phyloP scores from a whole-genome alignment of 2,888 invertebrate species.

The Tiphia femorata region DNA sequence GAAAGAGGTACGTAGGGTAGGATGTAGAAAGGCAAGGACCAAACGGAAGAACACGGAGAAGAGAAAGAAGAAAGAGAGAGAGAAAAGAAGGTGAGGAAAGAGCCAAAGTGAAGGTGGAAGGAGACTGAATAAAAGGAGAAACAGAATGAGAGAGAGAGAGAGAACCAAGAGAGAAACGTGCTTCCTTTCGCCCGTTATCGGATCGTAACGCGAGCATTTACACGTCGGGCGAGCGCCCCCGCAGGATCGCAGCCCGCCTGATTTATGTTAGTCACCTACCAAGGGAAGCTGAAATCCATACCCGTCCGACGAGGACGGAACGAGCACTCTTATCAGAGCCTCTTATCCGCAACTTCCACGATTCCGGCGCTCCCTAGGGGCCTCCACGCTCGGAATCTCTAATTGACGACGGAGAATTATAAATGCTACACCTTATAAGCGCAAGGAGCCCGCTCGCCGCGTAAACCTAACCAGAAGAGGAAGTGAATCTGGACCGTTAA shows the following conservation, averaged over 20 bases:
- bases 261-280: constrained; percentile 56
- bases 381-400: too few species aligned
- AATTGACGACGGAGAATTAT: too few species aligned
- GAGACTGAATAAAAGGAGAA: constrained; percentile 26
- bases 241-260: constrained; percentile 52
- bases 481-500: too few species aligned
- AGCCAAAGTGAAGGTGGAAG: constrained; percentile 23
- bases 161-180: constrained; percentile 39
- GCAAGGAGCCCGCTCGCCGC: too few species aligned
- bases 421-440: too few species aligned
- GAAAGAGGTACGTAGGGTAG: constrained; percentile 32
- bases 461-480: too few species aligned
- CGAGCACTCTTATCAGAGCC: constrained; percentile 2
- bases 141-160: constrained; percentile 35
- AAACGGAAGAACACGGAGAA: constrained; percentile 10
- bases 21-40: constrained; percentile 14
- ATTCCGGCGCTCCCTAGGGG: too few species aligned
- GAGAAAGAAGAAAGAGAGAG: constrained; percentile 21
- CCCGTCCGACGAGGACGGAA: constrained; percentile 30
- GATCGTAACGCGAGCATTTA: constrained; percentile 66
- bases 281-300: constrained; percentile 57
- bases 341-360: too few species aligned
- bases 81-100: constrained; percentile 26
- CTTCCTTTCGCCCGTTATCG: constrained; percentile 58
- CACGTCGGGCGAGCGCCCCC: constrained; percentile 61